These are phyloP conservation scores for Athalia rosae DNA, from an alignment of 2,888 invertebrate genomes.

Conservation along the genomic window DNA sequence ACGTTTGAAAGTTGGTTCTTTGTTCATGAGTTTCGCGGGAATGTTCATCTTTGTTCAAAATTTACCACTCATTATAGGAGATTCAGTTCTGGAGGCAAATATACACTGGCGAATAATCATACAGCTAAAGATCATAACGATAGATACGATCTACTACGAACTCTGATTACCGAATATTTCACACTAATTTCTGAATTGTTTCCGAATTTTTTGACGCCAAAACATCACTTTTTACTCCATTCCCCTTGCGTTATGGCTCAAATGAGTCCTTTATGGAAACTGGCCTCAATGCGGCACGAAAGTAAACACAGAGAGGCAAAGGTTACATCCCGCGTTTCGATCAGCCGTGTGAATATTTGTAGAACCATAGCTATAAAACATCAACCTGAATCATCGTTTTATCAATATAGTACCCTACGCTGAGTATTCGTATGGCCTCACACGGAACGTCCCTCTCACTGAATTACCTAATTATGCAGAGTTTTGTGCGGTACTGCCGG, in stretches of 20 bases:
- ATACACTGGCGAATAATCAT: constrained; percentile 50
- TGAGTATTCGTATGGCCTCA: background rate
- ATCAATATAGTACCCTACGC: background rate
- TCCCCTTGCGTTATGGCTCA: constrained; percentile 48
- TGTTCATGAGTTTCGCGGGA: constrained; percentile 55
- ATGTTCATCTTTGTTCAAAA: constrained; percentile 51
- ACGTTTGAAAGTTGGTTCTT: constrained; percentile 47
- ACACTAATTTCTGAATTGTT: constrained; percentile 34
- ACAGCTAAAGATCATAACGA: constrained; percentile 49
- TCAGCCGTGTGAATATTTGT: constrained; percentile 24
- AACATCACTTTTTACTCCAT: constrained; percentile 52
- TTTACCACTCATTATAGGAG: constrained; percentile 53
- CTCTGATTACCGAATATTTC: constrained; percentile 50
- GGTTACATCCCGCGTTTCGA: constrained; percentile 45
- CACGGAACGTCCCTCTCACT: background rate
- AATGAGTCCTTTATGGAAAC: constrained; percentile 48
- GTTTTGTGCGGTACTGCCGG: constrained; percentile 24
- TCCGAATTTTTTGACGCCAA: constrained; percentile 47
- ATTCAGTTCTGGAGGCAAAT: constrained; percentile 50
- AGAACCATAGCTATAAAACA: constrained; percentile 47
- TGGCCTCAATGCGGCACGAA: constrained; percentile 50
- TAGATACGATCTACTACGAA: constrained; percentile 39
- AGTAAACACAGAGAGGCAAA: constrained; percentile 50
- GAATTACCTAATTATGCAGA: constrained; percentile 30
- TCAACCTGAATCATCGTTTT: constrained; percentile 49